phyloP scores from a whole-genome alignment of 2,797 vertebrate species.

The Bryconaethiops microstoma region DNA sequence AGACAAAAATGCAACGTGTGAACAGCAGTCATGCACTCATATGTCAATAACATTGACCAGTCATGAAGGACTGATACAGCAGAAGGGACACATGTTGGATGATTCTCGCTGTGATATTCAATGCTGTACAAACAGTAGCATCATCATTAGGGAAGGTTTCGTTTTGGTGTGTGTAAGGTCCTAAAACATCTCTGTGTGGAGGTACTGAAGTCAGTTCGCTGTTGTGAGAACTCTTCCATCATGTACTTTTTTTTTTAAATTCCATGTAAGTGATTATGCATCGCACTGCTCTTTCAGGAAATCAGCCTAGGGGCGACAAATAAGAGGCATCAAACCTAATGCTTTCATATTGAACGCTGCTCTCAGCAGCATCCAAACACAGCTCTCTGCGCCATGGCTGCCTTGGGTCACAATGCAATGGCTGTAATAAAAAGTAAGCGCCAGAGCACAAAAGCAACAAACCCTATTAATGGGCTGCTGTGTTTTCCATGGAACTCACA shows the following conservation, averaged over 20 bases:
- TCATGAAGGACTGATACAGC: background rate
- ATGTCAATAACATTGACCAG: background rate
- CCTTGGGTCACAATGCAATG: conserved; percentile 3
- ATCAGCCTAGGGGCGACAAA: conserved; percentile 36
- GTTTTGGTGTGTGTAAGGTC: background rate
- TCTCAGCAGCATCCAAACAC: conserved; percentile 8
- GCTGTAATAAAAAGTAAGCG: conserved; percentile 16
- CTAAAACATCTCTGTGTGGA: background rate
- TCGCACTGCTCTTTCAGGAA: conserved; percentile 30
- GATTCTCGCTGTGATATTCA: background rate
- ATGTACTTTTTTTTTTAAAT: conserved; percentile 17
- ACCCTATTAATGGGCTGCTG: conserved; percentile 32
- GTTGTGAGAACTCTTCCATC: background rate
- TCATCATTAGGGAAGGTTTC: background rate
- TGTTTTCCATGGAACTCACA: background rate
- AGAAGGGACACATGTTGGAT: background rate
- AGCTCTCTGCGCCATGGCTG: background rate
- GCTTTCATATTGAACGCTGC: conserved; percentile 39
- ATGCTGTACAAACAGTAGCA: background rate
- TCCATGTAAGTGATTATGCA: conserved; percentile 30
- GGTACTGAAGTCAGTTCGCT: background rate
- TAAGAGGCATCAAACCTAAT: conserved; percentile 37
- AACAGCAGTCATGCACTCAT: background rate
- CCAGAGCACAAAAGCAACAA: conserved; percentile 25
- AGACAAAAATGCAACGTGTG: background rate